These are phyloP conservation scores for Toxonevra muliebris DNA, from an alignment of 2,888 invertebrate genomes.

Conservation along the genomic window DNA sequence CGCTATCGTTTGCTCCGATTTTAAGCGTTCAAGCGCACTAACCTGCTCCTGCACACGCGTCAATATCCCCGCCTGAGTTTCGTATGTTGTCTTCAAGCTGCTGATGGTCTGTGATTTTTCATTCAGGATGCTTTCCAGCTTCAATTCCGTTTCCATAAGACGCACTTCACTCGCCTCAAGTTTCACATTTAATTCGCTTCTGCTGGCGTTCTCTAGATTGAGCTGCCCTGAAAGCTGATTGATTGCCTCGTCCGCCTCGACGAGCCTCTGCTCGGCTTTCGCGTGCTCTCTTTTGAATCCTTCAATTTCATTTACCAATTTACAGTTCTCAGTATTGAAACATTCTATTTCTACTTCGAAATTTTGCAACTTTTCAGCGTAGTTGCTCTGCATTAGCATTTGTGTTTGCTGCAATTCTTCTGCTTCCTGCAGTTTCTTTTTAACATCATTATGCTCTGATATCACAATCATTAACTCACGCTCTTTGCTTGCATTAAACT, in stretches of 20 bases:
- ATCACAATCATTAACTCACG: slow-evolving; percentile 33
- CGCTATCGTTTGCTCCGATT: slow-evolving; percentile 18
- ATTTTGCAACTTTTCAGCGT: slow-evolving; percentile 24
- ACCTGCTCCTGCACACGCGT: slow-evolving; percentile 17
- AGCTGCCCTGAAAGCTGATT: slow-evolving; percentile 31
- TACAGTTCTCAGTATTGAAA: slow-evolving; percentile 32
- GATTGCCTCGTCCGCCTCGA: slow-evolving; percentile 37
- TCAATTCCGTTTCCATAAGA: slow-evolving; percentile 29
- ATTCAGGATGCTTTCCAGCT: slow-evolving; percentile 31
- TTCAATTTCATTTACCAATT: slow-evolving; percentile 38
- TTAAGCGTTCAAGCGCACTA: slow-evolving; percentile 20
- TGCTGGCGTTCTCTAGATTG: slow-evolving; percentile 27
- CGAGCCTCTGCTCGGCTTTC: slow-evolving; percentile 29
- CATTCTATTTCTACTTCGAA: slow-evolving; percentile 30
- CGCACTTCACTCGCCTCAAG: slow-evolving; percentile 28
- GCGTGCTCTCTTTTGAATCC: slow-evolving; percentile 37
- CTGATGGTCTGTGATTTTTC: slow-evolving; percentile 33
- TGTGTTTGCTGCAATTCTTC: slow-evolving; percentile 21
- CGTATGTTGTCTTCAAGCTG: slow-evolving; percentile 27
- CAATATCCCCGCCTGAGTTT: slow-evolving; percentile 23
- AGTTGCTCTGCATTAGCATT: neutral
- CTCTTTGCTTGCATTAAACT: slow-evolving; percentile 35
- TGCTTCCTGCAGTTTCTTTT: slow-evolving; percentile 32
- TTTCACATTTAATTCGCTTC: slow-evolving; percentile 24
- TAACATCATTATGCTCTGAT: slow-evolving; percentile 35